phyloP scores from a whole-genome alignment of 2,113 vertebrate species.

The Aramus guarauna region DNA sequence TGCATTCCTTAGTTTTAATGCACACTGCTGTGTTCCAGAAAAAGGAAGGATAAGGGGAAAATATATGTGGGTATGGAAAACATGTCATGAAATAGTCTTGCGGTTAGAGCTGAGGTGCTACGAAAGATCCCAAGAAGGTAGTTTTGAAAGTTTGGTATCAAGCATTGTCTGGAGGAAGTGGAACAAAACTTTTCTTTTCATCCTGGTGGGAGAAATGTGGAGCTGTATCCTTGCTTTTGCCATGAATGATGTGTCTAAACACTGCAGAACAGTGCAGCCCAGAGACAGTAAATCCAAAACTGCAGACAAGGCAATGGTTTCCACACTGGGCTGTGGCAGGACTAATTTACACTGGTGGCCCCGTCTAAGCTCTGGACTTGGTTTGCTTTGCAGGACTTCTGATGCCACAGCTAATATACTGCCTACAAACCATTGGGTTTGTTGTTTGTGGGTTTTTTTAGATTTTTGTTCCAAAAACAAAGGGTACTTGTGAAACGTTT shows the following conservation, averaged over 20 bases:
- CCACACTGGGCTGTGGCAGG: not conserved
- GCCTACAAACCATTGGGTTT: not conserved
- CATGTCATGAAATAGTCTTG: not conserved
- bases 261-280: not conserved
- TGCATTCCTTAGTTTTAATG: constrained; percentile 21
- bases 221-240: not conserved
- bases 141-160: not conserved
- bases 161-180: not conserved
- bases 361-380: not conserved
- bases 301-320: not conserved
- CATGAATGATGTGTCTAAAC: not conserved
- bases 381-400: not conserved
- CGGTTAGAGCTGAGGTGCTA: not conserved
- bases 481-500: not conserved
- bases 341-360: not conserved
- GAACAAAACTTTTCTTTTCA: not conserved
- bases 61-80: not conserved
- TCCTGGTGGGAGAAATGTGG: not conserved
- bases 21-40: not conserved
- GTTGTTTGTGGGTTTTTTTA: not conserved
- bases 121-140: not conserved
- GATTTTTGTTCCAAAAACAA: not conserved
- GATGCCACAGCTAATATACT: not conserved
- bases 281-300: not conserved
- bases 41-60: not conserved